phyloP scores from a whole-genome alignment of 1,140 invertebrate genomes.

The Lepidostoma basale region DNA sequence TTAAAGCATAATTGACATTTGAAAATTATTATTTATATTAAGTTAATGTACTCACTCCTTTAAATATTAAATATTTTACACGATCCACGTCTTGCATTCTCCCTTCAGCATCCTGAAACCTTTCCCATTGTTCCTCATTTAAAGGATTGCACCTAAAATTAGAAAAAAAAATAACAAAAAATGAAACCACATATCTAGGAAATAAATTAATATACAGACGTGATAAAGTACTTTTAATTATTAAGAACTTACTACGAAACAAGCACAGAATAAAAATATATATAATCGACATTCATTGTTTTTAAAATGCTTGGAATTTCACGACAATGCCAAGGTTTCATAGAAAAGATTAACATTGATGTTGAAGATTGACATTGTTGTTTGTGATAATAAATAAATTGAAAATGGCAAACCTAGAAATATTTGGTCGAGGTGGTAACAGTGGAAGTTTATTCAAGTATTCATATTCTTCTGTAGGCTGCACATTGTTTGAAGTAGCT shows the following conservation, averaged over 20 bases:
- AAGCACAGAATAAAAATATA: too few relatives aligned
- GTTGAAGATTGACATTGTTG: too few relatives aligned
- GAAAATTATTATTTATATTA: too few relatives aligned
- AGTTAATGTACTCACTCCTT: slow-evolving; percentile 87
- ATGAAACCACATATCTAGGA: neutral
- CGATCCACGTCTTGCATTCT: slow-evolving; percentile 71
- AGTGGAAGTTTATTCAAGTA: slow-evolving; percentile 66
- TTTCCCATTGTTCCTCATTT: slow-evolving; percentile 78
- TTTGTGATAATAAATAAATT: too few relatives aligned
- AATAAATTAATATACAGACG: too few relatives aligned
- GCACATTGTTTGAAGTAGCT: slow-evolving; percentile 50
- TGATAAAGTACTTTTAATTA: too few relatives aligned
- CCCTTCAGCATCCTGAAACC: slow-evolving; percentile 77
- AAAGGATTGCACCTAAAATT: slow-evolving; percentile 69
- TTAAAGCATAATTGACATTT: too few relatives aligned
- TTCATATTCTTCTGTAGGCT: slow-evolving; percentile 70
- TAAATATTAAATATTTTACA: slow-evolving; percentile 84
- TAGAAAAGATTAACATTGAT: too few relatives aligned
- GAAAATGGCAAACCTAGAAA: slow-evolving; percentile 59
- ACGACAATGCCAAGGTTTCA: too few relatives aligned
- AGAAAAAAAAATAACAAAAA: neutral
- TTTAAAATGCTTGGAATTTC: too few relatives aligned
- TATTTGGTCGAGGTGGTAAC: slow-evolving; percentile 63
- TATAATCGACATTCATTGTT: too few relatives aligned
- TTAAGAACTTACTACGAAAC: too few relatives aligned